These are phyloP conservation scores for Leucosticte australis DNA, from an alignment of 2,113 vertebrate species.

Conservation along the genomic window DNA sequence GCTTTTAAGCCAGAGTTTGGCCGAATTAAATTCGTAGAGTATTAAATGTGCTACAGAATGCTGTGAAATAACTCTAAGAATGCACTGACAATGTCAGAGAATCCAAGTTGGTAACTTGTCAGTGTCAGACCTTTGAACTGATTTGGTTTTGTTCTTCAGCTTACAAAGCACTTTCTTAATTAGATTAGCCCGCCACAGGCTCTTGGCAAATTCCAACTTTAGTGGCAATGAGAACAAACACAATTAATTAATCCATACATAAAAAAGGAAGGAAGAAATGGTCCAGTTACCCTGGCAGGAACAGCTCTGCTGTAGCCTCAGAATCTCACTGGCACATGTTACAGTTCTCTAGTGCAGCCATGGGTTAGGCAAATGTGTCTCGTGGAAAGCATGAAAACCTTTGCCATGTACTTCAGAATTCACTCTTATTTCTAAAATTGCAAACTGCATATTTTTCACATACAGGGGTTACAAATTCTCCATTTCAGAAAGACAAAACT, in stretches of 20 bases:
- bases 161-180: constrained; percentile 51
- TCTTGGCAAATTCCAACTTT: not conserved
- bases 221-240: constrained; percentile 33
- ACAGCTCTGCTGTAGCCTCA: not conserved
- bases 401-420: not conserved
- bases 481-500: not conserved
- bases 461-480: not conserved
- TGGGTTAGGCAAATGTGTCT: not conserved
- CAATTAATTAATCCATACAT: constrained; percentile 44
- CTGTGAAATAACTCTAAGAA: not conserved
- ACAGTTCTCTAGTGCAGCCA: not conserved
- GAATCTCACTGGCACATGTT: not conserved
- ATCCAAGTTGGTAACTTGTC: not conserved
- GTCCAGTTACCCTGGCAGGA: not conserved
- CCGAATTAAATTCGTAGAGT: not conserved
- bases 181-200: constrained; percentile 35
- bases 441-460: not conserved
- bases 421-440: not conserved
- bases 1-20: not conserved
- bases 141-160: constrained; percentile 28
- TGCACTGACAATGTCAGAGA: not conserved
- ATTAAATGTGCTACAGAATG: not conserved
- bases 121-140: not conserved
- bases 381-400: not conserved
- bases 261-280: not conserved